phyloP scores from a whole-genome alignment of 2,797 vertebrate genomes.

The Calcarius lapponicus region DNA sequence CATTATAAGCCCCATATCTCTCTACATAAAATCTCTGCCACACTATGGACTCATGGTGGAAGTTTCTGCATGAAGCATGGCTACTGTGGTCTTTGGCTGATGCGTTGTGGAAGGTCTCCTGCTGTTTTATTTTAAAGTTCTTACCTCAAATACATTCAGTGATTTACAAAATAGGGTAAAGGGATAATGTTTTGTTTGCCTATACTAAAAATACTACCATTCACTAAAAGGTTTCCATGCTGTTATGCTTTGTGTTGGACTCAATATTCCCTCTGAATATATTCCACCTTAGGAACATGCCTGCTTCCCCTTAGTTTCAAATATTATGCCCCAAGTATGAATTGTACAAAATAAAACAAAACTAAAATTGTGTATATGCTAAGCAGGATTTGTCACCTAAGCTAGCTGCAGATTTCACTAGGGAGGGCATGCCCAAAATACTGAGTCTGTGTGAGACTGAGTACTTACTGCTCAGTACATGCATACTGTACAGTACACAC shows the following conservation, averaged over 20 bases:
- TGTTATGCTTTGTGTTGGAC: neutral
- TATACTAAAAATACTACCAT: neutral
- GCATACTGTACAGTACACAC: neutral
- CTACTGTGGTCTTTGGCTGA: neutral
- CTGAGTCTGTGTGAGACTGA: neutral
- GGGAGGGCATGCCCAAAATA: neutral
- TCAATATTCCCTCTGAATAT: neutral
- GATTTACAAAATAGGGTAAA: neutral
- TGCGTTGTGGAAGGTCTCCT: neutral
- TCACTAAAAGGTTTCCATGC: neutral
- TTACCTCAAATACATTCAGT: neutral
- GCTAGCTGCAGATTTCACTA: neutral
- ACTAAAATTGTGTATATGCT: neutral
- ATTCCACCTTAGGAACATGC: neutral
- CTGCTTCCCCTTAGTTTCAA: neutral
- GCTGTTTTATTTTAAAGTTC: neutral
- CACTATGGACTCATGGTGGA: neutral
- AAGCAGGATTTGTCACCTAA: neutral
- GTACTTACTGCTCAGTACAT: neutral
- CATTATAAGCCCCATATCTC: neutral
- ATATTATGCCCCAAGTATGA: neutral
- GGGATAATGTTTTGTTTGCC: neutral
- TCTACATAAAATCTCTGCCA: neutral
- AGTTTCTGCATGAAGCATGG: neutral
- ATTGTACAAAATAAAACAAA: neutral